Conservation (phyloP, 2,888 invertebrate species). For the Drosophila anomalata region DNA sequence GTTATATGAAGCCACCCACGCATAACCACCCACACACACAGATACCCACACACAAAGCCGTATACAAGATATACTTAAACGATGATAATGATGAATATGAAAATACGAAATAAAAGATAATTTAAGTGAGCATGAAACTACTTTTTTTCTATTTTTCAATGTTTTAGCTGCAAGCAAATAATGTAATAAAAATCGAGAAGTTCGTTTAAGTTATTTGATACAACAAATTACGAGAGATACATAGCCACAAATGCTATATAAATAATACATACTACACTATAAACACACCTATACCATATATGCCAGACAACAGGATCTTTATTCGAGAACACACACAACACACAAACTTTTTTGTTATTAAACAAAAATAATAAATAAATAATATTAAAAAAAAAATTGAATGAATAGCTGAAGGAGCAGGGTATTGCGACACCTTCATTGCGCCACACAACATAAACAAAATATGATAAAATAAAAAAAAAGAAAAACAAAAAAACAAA, state of each 20-base stretch:
- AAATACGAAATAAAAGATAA: conserved; percentile 56
- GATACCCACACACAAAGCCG: conserved; percentile 21
- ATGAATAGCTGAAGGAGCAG: conserved; percentile 37
- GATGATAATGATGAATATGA: conserved; percentile 30
- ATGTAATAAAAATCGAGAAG: conserved; percentile 57
- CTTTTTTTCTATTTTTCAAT: conserved; percentile 73
- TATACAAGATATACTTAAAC: conserved; percentile 25
- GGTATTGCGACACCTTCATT: conserved; percentile 51
- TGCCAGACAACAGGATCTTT: conserved; percentile 58
- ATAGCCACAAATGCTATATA: conserved; percentile 35
- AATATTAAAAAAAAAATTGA: conserved; percentile 27
- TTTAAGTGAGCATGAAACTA: conserved; percentile 51
- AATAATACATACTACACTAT: conserved; percentile 35
- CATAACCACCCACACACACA: conserved; percentile 22
- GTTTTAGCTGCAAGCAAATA: conserved; percentile 79
- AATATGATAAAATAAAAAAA: neutral
- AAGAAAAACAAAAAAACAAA: conserved; percentile 7
- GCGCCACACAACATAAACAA: conserved; percentile 40
- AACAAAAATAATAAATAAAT: conserved; percentile 33
- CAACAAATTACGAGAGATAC: conserved; percentile 50
- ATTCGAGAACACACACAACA: conserved; percentile 29
- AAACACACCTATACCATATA: conserved; percentile 28
- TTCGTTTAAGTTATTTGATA: conserved; percentile 62
- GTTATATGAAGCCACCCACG: conserved; percentile 43
- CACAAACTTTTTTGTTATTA: conserved; percentile 12